These are phyloP conservation scores for Macrostomum lignano DNA, from an alignment of 1,140 invertebrate species.

Conservation along the genomic window DNA sequence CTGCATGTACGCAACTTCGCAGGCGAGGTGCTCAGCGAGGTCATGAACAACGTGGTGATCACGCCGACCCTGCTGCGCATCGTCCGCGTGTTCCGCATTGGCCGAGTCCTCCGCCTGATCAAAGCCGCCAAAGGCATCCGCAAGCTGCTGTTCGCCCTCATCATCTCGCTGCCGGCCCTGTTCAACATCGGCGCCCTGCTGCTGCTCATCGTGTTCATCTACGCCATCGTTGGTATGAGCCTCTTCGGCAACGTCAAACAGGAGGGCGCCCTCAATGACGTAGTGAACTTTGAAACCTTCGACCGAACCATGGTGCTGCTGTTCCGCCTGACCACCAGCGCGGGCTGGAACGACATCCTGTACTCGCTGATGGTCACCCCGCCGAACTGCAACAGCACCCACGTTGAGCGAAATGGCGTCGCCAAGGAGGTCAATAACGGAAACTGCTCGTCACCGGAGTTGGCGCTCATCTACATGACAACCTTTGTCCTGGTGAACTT, in stretches of 20 bases:
- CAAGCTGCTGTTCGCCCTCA: conserved; percentile 67
- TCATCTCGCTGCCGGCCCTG: conserved; percentile 67
- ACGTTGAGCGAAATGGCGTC: neutral
- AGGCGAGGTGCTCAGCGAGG: no score
- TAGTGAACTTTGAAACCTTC: conserved; percentile 47
- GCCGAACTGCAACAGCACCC: conserved; percentile 41
- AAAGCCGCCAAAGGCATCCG: conserved; percentile 82
- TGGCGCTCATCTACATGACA: conserved; percentile 6
- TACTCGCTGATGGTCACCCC: conserved; percentile 60
- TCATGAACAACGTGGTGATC: no score
- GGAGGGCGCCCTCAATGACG: conserved; percentile 54
- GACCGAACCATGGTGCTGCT: conserved; percentile 65
- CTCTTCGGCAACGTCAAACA: conserved; percentile 60
- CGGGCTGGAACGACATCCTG: conserved; percentile 69
- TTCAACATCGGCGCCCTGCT: conserved; percentile 76
- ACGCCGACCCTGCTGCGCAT: conserved; percentile 67
- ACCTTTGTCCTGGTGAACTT: conserved; percentile 4
- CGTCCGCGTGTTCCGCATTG: conserved; percentile 75
- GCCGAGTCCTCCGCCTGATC: conserved; percentile 65
- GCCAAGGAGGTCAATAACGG: conserved; percentile 3
- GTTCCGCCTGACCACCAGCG: conserved; percentile 68
- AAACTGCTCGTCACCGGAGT: conserved; percentile 1
- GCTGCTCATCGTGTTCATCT: conserved; percentile 71
- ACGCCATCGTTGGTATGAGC: conserved; percentile 79
- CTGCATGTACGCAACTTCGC: no score